Conservation (phyloP, 2,888 invertebrate genomes). For the Petrolisthes manimaculis region DNA sequence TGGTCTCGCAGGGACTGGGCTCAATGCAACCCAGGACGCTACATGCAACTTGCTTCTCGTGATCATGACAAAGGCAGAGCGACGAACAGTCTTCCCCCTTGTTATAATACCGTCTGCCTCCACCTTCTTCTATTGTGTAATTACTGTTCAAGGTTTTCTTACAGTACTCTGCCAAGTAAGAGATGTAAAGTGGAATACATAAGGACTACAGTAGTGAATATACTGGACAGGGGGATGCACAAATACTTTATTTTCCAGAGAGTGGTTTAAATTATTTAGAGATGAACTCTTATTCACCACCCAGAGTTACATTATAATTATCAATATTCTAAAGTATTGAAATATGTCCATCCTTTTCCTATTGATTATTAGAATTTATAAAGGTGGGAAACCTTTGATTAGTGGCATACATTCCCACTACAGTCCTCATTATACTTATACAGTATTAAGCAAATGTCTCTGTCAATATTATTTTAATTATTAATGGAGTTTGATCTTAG, state of each 20-base stretch:
- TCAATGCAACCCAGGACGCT: constrained; percentile 87
- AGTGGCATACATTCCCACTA: too few relatives aligned
- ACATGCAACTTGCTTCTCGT: constrained; percentile 79
- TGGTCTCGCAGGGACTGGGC: constrained; percentile 70
- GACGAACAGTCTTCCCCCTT: constrained; percentile 81
- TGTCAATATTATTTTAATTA: too few relatives aligned
- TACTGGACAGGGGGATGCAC: neutral
- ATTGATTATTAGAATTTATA: too few relatives aligned
- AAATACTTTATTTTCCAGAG: neutral
- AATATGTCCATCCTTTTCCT: too few relatives aligned
- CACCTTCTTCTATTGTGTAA: constrained; percentile 53
- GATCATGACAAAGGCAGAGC: constrained; percentile 86
- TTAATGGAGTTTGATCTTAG: too few relatives aligned
- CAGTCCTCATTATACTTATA: too few relatives aligned
- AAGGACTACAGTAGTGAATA: neutral
- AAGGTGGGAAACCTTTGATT: too few relatives aligned
- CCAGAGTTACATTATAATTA: too few relatives aligned
- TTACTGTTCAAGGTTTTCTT: constrained; percentile 40
- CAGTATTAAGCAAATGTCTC: too few relatives aligned
- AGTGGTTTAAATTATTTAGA: neutral
- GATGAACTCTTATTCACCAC: too few relatives aligned
- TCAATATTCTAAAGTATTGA: too few relatives aligned
- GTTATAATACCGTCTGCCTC: constrained; percentile 64
- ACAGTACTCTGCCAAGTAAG: constrained; percentile 55
- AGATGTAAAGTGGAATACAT: neutral